These are phyloP conservation scores for Neodiprion pinetum DNA, from an alignment of 1,140 invertebrate species.

Conservation along the genomic window DNA sequence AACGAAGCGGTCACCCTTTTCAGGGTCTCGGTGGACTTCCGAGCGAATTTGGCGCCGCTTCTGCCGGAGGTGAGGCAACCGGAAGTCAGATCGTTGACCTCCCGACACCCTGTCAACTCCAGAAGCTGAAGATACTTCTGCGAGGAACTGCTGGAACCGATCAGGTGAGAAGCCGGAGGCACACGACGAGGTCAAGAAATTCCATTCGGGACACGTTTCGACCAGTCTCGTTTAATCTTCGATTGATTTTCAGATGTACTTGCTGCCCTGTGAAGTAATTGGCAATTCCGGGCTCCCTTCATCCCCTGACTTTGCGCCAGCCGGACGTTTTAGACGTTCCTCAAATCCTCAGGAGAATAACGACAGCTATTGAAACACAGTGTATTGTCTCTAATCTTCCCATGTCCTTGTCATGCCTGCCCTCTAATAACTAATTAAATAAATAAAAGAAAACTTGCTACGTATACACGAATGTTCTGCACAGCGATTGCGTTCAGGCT, in stretches of 20 bases:
- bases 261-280: slow-evolving; percentile 21
- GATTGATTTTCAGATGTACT: slow-evolving; percentile 16
- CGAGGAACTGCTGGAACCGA: slow-evolving; percentile 60
- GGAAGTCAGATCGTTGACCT: slow-evolving; percentile 18
- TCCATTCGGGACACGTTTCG: not conserved
- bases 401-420: not conserved
- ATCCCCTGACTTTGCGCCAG: not conserved
- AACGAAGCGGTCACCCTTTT: slow-evolving; percentile 55
- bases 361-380: not conserved
- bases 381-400: not conserved
- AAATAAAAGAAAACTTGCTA: slow-evolving; percentile 2
- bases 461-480: not conserved
- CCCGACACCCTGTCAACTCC: slow-evolving; percentile 56
- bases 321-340: not conserved
- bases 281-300: slow-evolving; percentile 9
- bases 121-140: slow-evolving; percentile 61
- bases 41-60: slow-evolving; percentile 41
- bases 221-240: not conserved
- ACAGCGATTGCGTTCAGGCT: too few species aligned
- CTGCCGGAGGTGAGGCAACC: slow-evolving; percentile 16
- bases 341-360: not conserved
- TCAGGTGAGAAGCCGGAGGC: slow-evolving; percentile 45
- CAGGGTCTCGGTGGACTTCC: slow-evolving; percentile 33
- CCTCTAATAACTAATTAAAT: not conserved
- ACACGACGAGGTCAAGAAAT: slow-evolving; percentile 33